Base-by-base conservation (phyloP, 2,888 invertebrate genomes). In the Psococerastis gibbosa region DNA sequence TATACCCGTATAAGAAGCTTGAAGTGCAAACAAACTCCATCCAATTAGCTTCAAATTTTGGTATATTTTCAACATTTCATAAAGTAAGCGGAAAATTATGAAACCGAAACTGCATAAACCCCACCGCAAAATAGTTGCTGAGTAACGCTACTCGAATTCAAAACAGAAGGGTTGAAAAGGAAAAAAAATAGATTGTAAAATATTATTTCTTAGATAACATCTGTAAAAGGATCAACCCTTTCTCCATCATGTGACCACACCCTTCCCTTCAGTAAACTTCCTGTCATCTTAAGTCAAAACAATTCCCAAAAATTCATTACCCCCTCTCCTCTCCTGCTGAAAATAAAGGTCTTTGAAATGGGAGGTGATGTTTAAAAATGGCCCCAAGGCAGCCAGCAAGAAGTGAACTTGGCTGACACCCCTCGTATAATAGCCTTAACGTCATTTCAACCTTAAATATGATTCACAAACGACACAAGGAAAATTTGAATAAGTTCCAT, bases 371-470 rank as follows among this genome's bases (percentile, higher is more conserved):
- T 34, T 38, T 20, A 38, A 38, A 38, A 18, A 38, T 38, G 38
- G 20, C 38, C 38, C 20, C n/a, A 15, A 20, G 38, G 22, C 38
- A 18, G 22, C n/a, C n/a, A 38, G 20, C 20, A 38, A 33, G 22
- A 38, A 15, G 15, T 17, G 22, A 38, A 38, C 38, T 18, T 20
- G 20, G 20, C 20, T 22, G 20, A 20, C 38, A 17, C 16, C 35
- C 8, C 35, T 15, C 15, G 8, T 20, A 20, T 20, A 38, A 38
- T 38, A 38, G 38, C 38, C 22, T 38, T 38, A 38, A 38, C 38
- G 38, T 38, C 38, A 38, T 38, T 38, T 38, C 38, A 38, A 13
- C 38, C 38, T 38, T 38, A n/a, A n/a, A n/a, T n/a, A 38, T 38
- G 38, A 38, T 38, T 38, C 38, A 38, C 38, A 38, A 38, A 38